Evolutionary conservation across 1,140 invertebrate species (phyloP).

Genomic region (Phymastichus coffea): DNA sequence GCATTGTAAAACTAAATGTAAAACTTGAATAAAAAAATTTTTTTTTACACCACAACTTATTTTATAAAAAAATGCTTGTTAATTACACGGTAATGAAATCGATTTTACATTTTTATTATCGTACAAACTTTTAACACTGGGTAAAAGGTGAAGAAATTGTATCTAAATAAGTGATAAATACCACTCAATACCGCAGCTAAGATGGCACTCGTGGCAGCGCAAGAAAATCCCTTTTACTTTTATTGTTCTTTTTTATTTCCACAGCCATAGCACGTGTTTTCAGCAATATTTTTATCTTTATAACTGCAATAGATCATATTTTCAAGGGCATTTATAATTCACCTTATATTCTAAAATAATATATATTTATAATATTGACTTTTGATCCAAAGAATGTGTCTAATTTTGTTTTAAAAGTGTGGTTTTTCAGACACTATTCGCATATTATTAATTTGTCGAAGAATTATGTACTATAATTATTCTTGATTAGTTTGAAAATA

Average conservation of each 20-base stretch:
- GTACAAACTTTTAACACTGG: not conserved
- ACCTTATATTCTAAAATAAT: constrained; percentile 2
- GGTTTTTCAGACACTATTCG: no score
- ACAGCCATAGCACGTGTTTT: constrained; percentile 23
- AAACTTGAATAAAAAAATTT: no score
- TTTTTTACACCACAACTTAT: no score
- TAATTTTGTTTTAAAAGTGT: no score
- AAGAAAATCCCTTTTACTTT: constrained; percentile 4
- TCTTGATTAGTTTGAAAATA: no score
- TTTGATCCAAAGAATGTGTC: no score
- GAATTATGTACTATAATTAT: no score
- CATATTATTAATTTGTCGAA: no score
- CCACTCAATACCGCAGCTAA: constrained; percentile 1
- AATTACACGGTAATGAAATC: not conserved
- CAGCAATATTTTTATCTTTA: not conserved
- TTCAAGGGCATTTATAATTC: not conserved
- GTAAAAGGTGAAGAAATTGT: not conserved
- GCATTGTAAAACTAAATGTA: no score
- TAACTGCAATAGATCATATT: not conserved
- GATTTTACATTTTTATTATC: constrained; percentile 4
- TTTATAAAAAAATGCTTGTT: not conserved
- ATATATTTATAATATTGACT: no score
- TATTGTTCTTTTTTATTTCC: constrained; percentile 14
- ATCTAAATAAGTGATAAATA: not conserved
- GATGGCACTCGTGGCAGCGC: constrained; percentile 20